Evolutionary conservation across 2,113 vertebrate genomes (phyloP).

Genomic region (Neogale vison): DNA sequence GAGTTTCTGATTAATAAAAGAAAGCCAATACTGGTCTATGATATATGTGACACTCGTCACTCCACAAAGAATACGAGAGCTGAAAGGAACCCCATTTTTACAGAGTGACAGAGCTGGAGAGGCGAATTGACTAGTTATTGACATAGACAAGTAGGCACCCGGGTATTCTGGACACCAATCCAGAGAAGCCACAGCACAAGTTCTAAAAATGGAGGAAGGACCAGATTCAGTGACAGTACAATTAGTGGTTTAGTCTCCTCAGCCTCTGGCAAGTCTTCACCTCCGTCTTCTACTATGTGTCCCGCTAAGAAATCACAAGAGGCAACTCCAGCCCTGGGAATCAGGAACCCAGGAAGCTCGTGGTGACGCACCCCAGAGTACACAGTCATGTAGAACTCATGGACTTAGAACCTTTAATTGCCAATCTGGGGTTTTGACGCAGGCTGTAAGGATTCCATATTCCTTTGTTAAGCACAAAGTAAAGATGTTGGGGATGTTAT

Average conservation of each 20-base stretch:
- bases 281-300: not conserved
- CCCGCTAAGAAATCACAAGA: not conserved
- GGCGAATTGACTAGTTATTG: not conserved
- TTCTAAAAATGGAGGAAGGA: not conserved
- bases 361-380: not conserved
- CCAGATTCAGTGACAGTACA: not conserved
- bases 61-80: not conserved
- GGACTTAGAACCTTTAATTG: not conserved
- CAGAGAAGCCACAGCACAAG: not conserved
- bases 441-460: not conserved
- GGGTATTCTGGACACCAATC: not conserved
- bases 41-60: not conserved
- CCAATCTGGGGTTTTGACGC: not conserved
- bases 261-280: not conserved
- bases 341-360: not conserved
- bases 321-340: not conserved
- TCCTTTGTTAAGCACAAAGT: not conserved
- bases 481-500: not conserved
- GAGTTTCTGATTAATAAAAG: not conserved
- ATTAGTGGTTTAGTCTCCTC: accelerated
- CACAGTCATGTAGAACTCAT: not conserved
- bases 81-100: not conserved
- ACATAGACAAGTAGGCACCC: not conserved
- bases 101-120: not conserved
- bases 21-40: not conserved